Conservation (phyloP, 2,888 invertebrate species). For the Itoplectis maculator region DNA sequence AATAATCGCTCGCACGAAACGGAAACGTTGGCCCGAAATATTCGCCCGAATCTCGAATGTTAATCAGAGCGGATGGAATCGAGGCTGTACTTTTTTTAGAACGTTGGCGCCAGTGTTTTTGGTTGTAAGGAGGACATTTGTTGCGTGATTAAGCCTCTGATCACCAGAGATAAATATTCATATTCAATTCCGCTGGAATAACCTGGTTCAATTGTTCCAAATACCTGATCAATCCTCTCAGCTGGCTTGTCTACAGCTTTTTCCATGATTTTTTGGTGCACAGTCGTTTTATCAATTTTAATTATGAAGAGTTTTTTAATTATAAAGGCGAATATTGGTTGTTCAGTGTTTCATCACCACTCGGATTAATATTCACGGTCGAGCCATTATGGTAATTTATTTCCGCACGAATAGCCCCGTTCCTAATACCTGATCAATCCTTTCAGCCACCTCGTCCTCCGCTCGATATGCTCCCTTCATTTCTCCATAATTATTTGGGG, state of each 20-base stretch:
- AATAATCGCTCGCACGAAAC: constrained; percentile 4
- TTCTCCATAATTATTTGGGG: constrained; percentile 14
- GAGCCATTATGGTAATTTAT: too few relatives aligned
- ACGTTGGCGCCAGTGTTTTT: background rate
- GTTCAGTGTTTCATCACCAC: too few relatives aligned
- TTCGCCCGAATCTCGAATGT: background rate
- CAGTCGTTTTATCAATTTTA: background rate
- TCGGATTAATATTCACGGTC: too few relatives aligned
- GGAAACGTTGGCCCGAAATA: background rate
- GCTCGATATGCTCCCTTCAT: too few relatives aligned
- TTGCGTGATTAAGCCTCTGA: constrained; percentile 35
- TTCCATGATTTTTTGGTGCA: constrained; percentile 24
- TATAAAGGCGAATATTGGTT: too few relatives aligned
- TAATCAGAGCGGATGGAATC: background rate
- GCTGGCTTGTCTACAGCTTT: too few relatives aligned
- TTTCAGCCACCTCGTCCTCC: background rate
- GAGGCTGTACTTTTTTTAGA: background rate
- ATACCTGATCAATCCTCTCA: constrained; percentile 47
- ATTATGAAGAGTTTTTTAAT: too few relatives aligned
- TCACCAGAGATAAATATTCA: constrained; percentile 52
- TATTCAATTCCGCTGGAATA: constrained; percentile 10
- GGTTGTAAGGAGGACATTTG: constrained; percentile 26
- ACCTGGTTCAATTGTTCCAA: constrained; percentile 3
- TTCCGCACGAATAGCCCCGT: constrained; percentile 25
- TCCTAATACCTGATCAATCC: constrained; percentile 43